Conservation (phyloP, 23 tunicate species). For the Styela clava region DNA sequence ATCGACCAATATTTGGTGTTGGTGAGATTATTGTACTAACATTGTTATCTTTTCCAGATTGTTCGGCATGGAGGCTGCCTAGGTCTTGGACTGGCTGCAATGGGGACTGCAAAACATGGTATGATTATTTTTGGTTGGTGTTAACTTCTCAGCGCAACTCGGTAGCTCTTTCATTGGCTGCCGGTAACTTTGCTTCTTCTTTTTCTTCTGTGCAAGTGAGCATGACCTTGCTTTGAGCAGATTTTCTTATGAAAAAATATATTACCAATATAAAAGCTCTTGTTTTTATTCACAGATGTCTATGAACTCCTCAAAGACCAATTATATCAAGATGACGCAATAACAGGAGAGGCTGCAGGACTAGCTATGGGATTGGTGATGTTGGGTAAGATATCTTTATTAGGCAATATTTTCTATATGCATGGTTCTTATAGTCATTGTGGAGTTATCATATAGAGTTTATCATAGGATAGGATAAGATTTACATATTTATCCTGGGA, state of each 20-base stretch:
- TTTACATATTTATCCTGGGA: too few species aligned
- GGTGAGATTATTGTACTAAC: neutral
- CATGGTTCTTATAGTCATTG: too few species aligned
- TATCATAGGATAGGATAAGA: too few species aligned
- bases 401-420: neutral
- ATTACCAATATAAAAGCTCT: too few species aligned
- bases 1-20: too few species aligned
- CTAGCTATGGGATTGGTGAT: slow-evolving; percentile 98
- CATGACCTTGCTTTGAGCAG: neutral
- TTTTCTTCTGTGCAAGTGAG: neutral
- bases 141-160: neutral
- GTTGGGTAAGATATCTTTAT: slow-evolving; percentile 60
- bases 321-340: slow-evolving; percentile 94
- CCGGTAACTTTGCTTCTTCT: neutral
- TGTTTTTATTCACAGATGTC: slow-evolving; percentile 41
- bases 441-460: too few species aligned
- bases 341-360: slow-evolving; percentile 99
- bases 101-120: slow-evolving; percentile 91
- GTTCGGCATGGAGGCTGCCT: slow-evolving; percentile 94
- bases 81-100: slow-evolving; percentile 92
- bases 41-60: slow-evolving; percentile 30
- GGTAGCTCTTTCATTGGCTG: neutral
- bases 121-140: neutral
- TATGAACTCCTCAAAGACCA: slow-evolving; percentile 82
- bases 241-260: too few species aligned